Evolutionary conservation across 2,797 vertebrate genomes (phyloP), one percentile per base, ranked within the genome.

Genomic region (Paratrypauchen microcephalus): DNA sequence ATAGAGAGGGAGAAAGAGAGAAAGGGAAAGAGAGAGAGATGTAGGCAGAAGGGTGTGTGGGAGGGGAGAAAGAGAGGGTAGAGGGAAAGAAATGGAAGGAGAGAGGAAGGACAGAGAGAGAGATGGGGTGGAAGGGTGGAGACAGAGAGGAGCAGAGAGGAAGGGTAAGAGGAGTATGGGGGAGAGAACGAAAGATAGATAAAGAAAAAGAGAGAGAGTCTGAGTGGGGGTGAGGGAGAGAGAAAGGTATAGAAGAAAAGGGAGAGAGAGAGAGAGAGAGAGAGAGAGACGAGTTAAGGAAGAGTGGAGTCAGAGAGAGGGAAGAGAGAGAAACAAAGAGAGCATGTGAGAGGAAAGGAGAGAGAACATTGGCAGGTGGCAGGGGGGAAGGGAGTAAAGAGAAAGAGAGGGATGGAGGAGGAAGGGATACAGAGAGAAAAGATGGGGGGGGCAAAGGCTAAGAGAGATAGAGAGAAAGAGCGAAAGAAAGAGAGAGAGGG

Each of bases 401-500:
- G 66, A 73, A 62, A 66, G 56, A 47, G 66, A 61, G 57, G 55
- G 19, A 68, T 32, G 32, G 6, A 32, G 32, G 72, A 75, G 76
- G 79, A 75, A 70, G 66, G 30, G 83, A 84, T 48, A 4, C 70
- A 21, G 30, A 84, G 72, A 52, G 68, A 26, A 18, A 76, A 93
- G 91, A 90, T 91, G 73, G 45, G 3, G 12, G 4, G 16, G 3
- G 3, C 13, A 48, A 4, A 5, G 5, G 18, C 6, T 39, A 9
- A 74, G 78, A 75, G 72, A 80, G 18, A 21, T n/a, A 41, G 7
- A 9, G 48, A 19, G 7, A 8, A 1, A 9, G 19, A 8, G 6
- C 2, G 2, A 83, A 75, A 74, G 76, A 71, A 63, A 32, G 74
- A 86, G 66, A 84, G 80, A 82, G 77, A 74, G 76, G 69, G 66